A percentile compares a stretch with the other conserved stretches of the same genome.
Conservation (phyloP, 1,140 invertebrate species). For the Lepidurus arcticus region DNA sequence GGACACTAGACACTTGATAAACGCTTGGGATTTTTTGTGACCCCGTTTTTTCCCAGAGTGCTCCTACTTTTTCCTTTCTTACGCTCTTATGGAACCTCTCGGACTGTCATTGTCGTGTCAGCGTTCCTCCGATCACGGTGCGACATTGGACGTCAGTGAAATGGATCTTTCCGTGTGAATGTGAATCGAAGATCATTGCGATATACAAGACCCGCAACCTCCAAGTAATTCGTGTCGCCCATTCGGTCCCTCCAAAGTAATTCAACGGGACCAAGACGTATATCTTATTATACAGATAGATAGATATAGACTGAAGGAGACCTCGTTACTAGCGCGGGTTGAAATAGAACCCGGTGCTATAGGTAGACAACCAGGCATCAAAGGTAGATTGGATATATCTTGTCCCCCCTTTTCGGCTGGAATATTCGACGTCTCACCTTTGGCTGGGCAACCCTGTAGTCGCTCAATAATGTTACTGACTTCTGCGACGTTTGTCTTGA, state of each 20-base stretch:
- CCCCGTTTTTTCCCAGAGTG: not conserved
- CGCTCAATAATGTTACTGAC: not conserved
- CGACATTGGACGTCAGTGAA: not conserved
- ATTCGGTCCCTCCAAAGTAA: no score
- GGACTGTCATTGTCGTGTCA: conserved; percentile 9
- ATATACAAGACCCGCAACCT: no score
- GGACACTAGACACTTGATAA: not conserved
- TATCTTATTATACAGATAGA: no score
- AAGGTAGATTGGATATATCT: not conserved
- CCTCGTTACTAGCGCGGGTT: not conserved
- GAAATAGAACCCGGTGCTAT: not conserved
- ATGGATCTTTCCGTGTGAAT: not conserved
- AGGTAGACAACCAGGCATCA: not conserved
- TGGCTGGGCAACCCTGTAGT: not conserved
- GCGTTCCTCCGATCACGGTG: not conserved
- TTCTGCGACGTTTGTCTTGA: conserved; percentile 8
- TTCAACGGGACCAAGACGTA: no score
- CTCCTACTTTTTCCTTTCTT: not conserved
- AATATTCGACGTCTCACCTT: not conserved
- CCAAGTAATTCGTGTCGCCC: no score
- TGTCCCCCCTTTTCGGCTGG: not conserved
- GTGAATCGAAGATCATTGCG: not conserved
- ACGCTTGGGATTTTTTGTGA: not conserved
- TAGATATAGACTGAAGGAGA: not conserved
- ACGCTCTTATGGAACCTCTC: not conserved